Evolutionary conservation across 64 coral and sea anemone genomes (phyloP).

Genomic region (Acropora yongei): DNA sequence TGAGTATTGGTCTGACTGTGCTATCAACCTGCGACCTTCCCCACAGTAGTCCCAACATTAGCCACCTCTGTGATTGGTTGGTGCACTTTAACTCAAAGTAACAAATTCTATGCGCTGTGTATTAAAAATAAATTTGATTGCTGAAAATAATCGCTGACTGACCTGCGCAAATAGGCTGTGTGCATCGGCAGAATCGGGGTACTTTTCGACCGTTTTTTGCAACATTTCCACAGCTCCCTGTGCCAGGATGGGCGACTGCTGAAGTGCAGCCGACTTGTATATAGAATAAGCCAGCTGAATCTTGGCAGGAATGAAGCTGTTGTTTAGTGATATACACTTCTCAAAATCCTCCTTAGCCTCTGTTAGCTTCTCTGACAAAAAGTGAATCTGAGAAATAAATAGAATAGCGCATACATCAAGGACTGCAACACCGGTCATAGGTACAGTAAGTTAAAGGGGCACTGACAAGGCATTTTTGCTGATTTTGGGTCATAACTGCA

Average conservation of each 20-base stretch:
- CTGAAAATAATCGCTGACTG: not conserved
- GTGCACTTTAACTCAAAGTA: too few relatives aligned
- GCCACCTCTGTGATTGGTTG: too few relatives aligned
- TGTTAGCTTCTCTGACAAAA: conserved; percentile 84
- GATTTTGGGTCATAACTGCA: too few relatives aligned
- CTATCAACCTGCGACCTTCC: too few relatives aligned
- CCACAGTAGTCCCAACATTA: too few relatives aligned
- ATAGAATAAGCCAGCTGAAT: conserved; percentile 92
- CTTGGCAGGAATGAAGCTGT: conserved; percentile 83
- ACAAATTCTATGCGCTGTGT: too few relatives aligned
- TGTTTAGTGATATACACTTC: conserved; percentile 85
- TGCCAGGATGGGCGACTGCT: conserved; percentile 75
- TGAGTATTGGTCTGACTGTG: too few relatives aligned
- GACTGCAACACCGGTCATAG: not conserved
- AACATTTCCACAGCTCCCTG: conserved; percentile 85
- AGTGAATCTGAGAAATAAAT: conserved; percentile 67
- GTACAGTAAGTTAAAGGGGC: too few relatives aligned
- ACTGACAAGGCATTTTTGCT: too few relatives aligned
- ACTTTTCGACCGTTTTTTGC: conserved; percentile 68
- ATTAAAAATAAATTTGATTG: too few relatives aligned
- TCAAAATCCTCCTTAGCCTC: conserved; percentile 97
- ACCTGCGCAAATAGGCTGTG: conserved; percentile 94
- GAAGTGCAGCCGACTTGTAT: conserved; percentile 84
- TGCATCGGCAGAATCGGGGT: conserved; percentile 84
- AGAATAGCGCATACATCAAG: not conserved